Conservation (phyloP, 2,888 invertebrate species). For the Polydrusus pterygomalis region DNA sequence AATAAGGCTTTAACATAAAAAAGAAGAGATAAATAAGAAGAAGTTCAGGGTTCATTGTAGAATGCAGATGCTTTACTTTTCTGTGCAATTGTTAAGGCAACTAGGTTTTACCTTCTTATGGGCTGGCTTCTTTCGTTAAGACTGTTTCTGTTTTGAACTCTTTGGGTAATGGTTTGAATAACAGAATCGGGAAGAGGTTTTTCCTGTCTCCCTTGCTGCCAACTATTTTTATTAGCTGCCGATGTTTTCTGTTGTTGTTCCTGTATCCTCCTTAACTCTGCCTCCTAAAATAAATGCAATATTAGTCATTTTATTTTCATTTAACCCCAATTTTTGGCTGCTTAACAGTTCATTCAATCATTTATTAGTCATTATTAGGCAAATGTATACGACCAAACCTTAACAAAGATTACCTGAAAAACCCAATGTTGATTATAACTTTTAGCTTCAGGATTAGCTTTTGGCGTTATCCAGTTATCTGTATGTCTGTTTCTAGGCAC, state of each 20-base stretch:
- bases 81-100: not conserved
- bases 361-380: too few species aligned
- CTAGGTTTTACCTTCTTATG: slow-evolving; percentile 53
- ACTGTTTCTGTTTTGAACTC: slow-evolving; percentile 77
- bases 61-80: too few species aligned
- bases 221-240: slow-evolving; percentile 67
- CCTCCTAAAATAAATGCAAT: slow-evolving; percentile 78
- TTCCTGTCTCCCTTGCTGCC: slow-evolving; percentile 70
- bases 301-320: not conserved
- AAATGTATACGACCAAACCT: too few species aligned
- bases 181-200: slow-evolving; percentile 83
- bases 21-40: too few species aligned
- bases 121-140: slow-evolving; percentile 60
- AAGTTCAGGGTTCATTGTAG: too few species aligned
- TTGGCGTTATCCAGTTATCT: slow-evolving; percentile 83
- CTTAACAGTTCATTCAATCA: not conserved
- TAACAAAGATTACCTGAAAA: slow-evolving; percentile 77
- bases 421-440: slow-evolving; percentile 92
- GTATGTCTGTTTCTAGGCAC: slow-evolving; percentile 84
- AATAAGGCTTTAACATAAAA: too few species aligned
- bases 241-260: slow-evolving; percentile 74
- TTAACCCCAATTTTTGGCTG: not conserved
- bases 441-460: slow-evolving; percentile 71
- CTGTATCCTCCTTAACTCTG: slow-evolving; percentile 86
- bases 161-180: slow-evolving; percentile 81